A percentile compares a stretch with the other conserved stretches of the same genome.
Conservation (phyloP, 2,113 vertebrate species). For the Tychaedon coryphoeus region DNA sequence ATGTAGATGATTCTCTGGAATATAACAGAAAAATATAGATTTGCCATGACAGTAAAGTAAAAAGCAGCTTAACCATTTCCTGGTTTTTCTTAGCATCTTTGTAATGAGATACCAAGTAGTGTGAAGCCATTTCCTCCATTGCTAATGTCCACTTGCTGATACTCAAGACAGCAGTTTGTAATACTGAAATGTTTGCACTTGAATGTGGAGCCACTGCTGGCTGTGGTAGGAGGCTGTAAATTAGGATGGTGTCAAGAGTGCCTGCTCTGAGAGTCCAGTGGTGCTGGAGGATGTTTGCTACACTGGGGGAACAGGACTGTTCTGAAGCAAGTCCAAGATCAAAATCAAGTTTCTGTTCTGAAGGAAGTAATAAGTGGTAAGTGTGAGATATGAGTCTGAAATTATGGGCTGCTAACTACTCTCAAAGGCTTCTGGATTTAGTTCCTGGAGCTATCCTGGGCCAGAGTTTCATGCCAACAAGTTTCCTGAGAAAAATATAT, state of each 20-base stretch:
- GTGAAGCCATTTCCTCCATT: not conserved
- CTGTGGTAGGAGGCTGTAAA: not conserved
- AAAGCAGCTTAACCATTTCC: not conserved
- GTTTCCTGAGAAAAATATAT: constrained; percentile 33
- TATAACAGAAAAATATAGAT: not conserved
- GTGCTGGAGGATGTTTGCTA: not conserved
- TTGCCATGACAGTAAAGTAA: not conserved
- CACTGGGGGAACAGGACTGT: not conserved
- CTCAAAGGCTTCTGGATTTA: constrained; percentile 2
- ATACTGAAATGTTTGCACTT: not conserved
- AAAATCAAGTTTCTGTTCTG: not conserved
- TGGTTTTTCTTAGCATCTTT: not conserved
- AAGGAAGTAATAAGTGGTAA: constrained; percentile 48
- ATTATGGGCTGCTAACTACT: constrained; percentile 14
- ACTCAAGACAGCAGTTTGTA: not conserved
- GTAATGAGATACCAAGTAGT: not conserved
- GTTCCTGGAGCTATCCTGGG: not conserved
- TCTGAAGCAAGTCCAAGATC: not conserved
- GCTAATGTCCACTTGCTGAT: not conserved
- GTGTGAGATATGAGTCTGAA: not conserved
- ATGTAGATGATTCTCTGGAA: not conserved
- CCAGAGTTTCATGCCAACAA: constrained; percentile 24
- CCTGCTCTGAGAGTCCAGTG: not conserved
- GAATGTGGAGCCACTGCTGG: not conserved
- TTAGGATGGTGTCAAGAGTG: not conserved